A percentile compares a stretch with the other conserved stretches of the same genome.
Conservation (phyloP, 1,140 invertebrate genomes). For the Drosophila teissieri region DNA sequence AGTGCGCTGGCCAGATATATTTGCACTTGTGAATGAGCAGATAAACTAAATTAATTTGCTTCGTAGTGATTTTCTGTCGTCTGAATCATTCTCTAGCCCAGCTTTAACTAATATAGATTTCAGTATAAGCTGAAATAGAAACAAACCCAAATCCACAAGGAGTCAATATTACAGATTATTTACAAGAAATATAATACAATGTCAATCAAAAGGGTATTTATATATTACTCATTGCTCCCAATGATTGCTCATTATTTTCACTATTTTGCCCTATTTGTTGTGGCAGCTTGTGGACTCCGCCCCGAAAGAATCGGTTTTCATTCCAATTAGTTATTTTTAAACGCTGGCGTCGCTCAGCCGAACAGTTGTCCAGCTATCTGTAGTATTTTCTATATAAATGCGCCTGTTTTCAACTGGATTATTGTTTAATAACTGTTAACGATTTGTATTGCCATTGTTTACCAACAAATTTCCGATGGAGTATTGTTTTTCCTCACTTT, state of each 20-base stretch:
- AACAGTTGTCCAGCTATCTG: conserved; percentile 47
- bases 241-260: neutral
- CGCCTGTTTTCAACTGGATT: conserved; percentile 37
- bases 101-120: neutral
- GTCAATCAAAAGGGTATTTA: no score
- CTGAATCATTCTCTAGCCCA: neutral
- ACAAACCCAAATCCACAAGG: no score
- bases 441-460: conserved; percentile 38
- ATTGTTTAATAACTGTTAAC: conserved; percentile 78
- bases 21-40: conserved; percentile 1
- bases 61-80: neutral
- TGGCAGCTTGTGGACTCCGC: conserved; percentile 10
- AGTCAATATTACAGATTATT: no score
- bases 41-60: neutral
- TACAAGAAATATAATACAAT: no score
- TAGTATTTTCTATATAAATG: conserved; percentile 49
- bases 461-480: conserved; percentile 7
- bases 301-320: conserved; percentile 17
- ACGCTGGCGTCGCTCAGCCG: conserved; percentile 52
- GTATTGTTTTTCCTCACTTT: conserved; percentile 21
- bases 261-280: neutral
- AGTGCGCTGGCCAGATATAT: neutral
- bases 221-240: no score
- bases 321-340: conserved; percentile 62
- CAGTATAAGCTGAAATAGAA: no score